A percentile compares a stretch with the other conserved stretches of the same genome.
phyloP scores from a whole-genome alignment of 2,113 vertebrate genomes.

The Albula glossodonta region DNA sequence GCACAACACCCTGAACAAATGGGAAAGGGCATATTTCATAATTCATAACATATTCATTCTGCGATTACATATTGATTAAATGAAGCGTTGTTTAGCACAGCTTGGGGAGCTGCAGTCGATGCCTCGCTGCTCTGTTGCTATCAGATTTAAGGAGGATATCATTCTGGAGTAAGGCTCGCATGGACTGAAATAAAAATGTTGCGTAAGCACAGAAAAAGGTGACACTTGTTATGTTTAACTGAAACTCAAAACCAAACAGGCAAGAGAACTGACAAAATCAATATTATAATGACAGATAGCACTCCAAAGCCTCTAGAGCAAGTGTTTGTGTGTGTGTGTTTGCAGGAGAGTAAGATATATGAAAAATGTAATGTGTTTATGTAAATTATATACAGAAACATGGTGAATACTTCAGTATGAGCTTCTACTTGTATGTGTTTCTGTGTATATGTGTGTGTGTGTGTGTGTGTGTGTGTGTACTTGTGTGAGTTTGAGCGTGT shows the following conservation, averaged over 20 bases:
- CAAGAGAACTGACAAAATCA: too few relatives aligned
- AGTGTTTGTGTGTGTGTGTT: too few relatives aligned
- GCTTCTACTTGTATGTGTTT: too few relatives aligned
- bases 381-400: too few relatives aligned
- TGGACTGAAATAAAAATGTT: not conserved
- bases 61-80: not conserved
- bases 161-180: not conserved
- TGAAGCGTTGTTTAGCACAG: not conserved
- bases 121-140: too few relatives aligned
- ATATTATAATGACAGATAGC: too few relatives aligned
- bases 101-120: not conserved
- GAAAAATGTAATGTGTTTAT: too few relatives aligned
- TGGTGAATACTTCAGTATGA: too few relatives aligned
- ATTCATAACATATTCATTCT: not conserved
- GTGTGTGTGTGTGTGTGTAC: not conserved
- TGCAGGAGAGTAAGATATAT: too few relatives aligned
- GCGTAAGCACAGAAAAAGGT: not conserved
- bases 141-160: not conserved
- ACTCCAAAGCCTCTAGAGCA: not conserved
- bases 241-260: not conserved
- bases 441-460: not conserved
- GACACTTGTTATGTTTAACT: not conserved
- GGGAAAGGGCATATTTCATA: not conserved
- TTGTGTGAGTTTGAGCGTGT: not conserved
- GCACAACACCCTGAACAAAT: not conserved